Percentiles rank a stretch among this genome's conserved stretches.
Evolutionary conservation across 2,888 invertebrate genomes (phyloP).

Genomic region (Andrena haemorrhoa): DNA sequence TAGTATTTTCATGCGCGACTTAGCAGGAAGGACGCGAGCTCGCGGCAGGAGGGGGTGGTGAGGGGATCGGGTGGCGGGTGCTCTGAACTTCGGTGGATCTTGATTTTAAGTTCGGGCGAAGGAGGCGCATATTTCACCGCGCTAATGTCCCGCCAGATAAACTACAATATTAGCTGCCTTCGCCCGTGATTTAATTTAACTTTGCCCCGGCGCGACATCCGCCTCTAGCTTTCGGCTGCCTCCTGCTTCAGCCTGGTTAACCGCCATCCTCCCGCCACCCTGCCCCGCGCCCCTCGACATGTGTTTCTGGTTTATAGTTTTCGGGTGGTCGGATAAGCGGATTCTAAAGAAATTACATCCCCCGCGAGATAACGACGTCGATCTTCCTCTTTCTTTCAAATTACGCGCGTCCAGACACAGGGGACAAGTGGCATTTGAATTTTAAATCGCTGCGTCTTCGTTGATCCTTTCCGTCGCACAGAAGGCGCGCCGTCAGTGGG

Average conservation of each 20-base stretch:
- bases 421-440: no score
- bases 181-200: constrained; percentile 85
- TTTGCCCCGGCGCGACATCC: constrained; percentile 84
- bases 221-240: constrained; percentile 76
- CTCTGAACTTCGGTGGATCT: constrained; percentile 79
- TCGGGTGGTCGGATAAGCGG: constrained; percentile 32
- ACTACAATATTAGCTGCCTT: constrained; percentile 84
- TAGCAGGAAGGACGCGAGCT: constrained; percentile 81
- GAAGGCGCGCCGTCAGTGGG: background rate
- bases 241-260: constrained; percentile 52
- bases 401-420: background rate
- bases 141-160: constrained; percentile 85
- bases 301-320: constrained; percentile 64
- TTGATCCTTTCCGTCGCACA: background rate
- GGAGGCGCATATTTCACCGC: constrained; percentile 83
- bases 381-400: background rate
- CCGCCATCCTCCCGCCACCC: constrained; percentile 24
- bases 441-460: background rate
- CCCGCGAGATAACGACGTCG: background rate
- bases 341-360: constrained; percentile 42
- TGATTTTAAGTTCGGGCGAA: constrained; percentile 83
- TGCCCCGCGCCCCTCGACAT: constrained; percentile 41
- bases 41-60: constrained; percentile 49
- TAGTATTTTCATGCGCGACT: constrained; percentile 85
- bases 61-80: constrained; percentile 9